These are phyloP conservation scores for Leptonema lineaticorne DNA, from an alignment of 1,140 invertebrate species.

Conservation along the genomic window DNA sequence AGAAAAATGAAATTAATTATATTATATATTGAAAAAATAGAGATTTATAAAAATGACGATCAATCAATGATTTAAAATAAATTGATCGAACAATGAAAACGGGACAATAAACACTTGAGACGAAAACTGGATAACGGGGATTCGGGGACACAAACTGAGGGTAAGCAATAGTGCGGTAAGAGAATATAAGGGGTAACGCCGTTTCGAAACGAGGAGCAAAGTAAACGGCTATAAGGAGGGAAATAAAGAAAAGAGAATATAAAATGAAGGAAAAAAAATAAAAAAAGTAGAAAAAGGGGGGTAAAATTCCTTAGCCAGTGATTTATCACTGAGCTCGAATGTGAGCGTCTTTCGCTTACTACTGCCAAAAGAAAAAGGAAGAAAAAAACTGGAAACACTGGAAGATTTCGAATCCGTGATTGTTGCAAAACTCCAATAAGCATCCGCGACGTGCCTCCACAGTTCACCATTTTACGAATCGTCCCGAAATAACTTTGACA, in stretches of 20 bases:
- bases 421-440: slow-evolving; percentile 2
- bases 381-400: background rate
- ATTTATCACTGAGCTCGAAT: slow-evolving; percentile 1
- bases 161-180: background rate
- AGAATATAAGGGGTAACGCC: background rate
- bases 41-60: no score
- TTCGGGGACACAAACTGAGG: no score
- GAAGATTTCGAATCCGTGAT: slow-evolving; percentile 9
- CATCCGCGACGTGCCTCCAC: no score
- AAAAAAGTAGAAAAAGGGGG: background rate
- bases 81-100: background rate
- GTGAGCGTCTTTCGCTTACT: slow-evolving; percentile 7
- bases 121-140: background rate
- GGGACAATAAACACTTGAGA: background rate
- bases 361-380: no score
- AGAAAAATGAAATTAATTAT: no score
- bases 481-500: background rate
- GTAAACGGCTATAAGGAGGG: slow-evolving; percentile 11
- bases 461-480: background rate
- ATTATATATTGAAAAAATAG: no score
- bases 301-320: background rate
- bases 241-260: slow-evolving; percentile 3
- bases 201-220: background rate
- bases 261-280: no score
- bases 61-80: slow-evolving; percentile 6